Evolutionary conservation across 2,888 invertebrate genomes (phyloP), one percentile per base, ranked within the genome.

Genomic region (Aelia acuminata): DNA sequence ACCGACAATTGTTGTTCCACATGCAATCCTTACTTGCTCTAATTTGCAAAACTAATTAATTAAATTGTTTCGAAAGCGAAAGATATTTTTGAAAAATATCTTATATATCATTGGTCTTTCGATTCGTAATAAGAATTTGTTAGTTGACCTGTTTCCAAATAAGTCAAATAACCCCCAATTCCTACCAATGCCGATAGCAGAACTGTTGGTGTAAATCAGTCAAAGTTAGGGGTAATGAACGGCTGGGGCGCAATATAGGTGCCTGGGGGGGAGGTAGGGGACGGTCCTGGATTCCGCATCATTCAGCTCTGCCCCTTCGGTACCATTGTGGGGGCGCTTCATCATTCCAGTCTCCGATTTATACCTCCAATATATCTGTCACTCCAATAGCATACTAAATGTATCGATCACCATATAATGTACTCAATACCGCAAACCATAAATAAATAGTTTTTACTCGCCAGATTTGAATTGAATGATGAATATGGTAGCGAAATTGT

Each of bases 161-260:
- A 26, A 53, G 18, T 49, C 4, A 26, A 57, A 57, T 57, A 57
- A 31, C 63, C 3, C 31, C 18, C 20, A 35, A 35, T 35, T 20
- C 63, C 18, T 35, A 43, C 1, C 0, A 43, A 39, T 80, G 80
- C 80, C 80, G 80, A 80, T 80, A 22, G 43, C 80, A 80, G 43
- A 80, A 43, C 43, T 80, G n/a, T 80, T 8, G 80, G n/a, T n/a
- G 80, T 80, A 80, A 80, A 80, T 80, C 80, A 80, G 80, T 80
- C 43, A 47, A 13, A 80, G 80, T 80, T 39, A n/a, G 80, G 80
- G 43, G 1, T 80, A 80, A 80, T 80, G 80, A 43, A 80, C 80
- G 80, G 80, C 80, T n/a, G 47, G 43, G 43, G 43, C 11, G 80
- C 43, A 47, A 80, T 80, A 47, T 80, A 80, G 80, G 43, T 75